Base-by-base conservation (phyloP, 1,140 invertebrate species). In the Drosophila asahinai region DNA sequence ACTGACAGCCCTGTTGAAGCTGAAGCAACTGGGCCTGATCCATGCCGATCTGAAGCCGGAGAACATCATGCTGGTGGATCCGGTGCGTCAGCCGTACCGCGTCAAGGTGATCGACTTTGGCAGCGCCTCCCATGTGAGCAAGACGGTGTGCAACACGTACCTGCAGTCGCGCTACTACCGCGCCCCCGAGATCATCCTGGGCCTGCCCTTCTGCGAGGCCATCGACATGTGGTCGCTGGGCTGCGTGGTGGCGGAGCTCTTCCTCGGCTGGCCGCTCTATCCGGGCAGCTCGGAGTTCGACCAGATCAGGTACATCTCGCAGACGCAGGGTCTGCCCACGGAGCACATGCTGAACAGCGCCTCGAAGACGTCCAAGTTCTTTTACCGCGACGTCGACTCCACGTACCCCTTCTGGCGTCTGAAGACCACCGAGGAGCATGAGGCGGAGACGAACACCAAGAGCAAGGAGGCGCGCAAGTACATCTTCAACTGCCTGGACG, bases 191-290 rank as follows among this genome's bases (percentile, higher is more conserved):
- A 99, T 99, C 87, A 99, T 99, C 92, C 94, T 99, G 52, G 99
- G 97, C 74, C 94, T 99, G 81, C 99, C 98, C 54, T 99, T 99
- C 94, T 99, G 98, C 94, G 99, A 99, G 94, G 98, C 99, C 5
- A 99, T 99, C 83, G 99, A 99, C 94, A 99, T 99, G 99, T 99
- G 99, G 99, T 99, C 99, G 0, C 94, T 99, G 62, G 99, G 99
- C 25, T 99, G 99, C 94, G 99, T 99, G 60, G 99, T 99, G 22
- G 99, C 99, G 3, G 99, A 99, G 93, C 94, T 99, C 55, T 99
- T 99, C 94, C 95, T 99, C 17, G 99, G 99, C 66, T 99, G 99
- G 99, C 99, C 99, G 17, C 94, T 99, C 3, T 99, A 99, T 94
- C 99, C 99, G 1, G 99, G 99, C 55, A 99, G 98, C 30, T 99